phyloP scores from a whole-genome alignment of 1,140 invertebrate species.

The Pogonomyrmex californicus region DNA sequence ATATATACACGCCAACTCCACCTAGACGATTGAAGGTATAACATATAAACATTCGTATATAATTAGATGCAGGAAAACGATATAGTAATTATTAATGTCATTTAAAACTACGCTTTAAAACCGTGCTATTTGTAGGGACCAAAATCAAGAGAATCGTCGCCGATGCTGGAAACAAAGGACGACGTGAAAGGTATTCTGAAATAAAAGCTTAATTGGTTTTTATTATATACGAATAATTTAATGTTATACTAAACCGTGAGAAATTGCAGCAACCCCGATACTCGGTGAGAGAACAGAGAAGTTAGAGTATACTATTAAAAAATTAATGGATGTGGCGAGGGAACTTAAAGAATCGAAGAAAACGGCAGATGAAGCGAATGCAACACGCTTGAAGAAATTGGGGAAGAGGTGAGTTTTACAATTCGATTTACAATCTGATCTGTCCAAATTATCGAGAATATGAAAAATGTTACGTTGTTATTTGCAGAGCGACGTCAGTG shows the following conservation, averaged over 20 bases:
- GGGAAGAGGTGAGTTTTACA: constrained; percentile 80
- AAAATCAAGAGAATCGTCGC: constrained; percentile 89
- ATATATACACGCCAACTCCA: constrained; percentile 87
- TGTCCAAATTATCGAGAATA: background rate
- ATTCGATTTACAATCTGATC: background rate
- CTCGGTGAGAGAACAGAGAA: constrained; percentile 81
- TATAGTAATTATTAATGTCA: constrained; percentile 20
- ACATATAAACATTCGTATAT: background rate
- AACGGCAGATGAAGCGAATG: constrained; percentile 78
- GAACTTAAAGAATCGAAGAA: constrained; percentile 84
- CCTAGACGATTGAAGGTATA: constrained; percentile 87
- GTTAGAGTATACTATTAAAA: constrained; percentile 84
- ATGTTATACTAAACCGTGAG: constrained; percentile 1
- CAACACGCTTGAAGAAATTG: constrained; percentile 81
- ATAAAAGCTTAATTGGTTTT: background rate
- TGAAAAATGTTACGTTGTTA: constrained; percentile 1
- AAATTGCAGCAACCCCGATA: constrained; percentile 56
- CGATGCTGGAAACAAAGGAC: constrained; percentile 86
- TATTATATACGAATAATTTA: background rate
- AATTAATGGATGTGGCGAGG: constrained; percentile 83
- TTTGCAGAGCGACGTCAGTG: constrained; percentile 82
- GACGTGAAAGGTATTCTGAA: constrained; percentile 82
- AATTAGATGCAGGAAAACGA: background rate
- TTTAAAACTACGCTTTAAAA: constrained; percentile 1
- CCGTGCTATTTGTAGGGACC: constrained; percentile 81